Evolutionary conservation across 1,140 invertebrate species (phyloP).

Genomic region (Fopius arisanus): DNA sequence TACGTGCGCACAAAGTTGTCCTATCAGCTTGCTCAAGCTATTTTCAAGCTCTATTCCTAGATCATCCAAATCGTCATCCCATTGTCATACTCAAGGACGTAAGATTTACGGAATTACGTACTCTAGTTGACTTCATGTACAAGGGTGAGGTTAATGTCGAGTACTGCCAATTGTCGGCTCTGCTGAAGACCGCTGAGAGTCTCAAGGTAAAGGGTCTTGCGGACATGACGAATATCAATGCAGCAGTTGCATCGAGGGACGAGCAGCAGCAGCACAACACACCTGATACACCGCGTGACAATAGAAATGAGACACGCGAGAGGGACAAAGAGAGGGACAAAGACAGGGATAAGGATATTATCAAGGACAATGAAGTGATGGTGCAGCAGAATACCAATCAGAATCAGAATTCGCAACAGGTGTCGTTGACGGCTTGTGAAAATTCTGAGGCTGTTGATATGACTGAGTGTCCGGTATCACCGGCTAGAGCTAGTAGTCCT

Average conservation of each 20-base stretch:
- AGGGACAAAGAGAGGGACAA: conserved; percentile 40
- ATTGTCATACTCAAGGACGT: conserved; percentile 95
- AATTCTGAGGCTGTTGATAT: conserved; percentile 47
- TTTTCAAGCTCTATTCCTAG: conserved; percentile 89
- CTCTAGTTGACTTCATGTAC: conserved; percentile 96
- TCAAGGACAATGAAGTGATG: conserved; percentile 45
- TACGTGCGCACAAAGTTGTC: conserved; percentile 94
- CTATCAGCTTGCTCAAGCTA: conserved; percentile 94
- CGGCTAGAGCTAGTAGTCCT: conserved; percentile 60
- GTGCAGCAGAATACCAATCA: conserved; percentile 31
- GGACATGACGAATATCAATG: conserved; percentile 85
- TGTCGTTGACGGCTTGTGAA: conserved; percentile 36
- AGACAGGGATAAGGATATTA: conserved; percentile 33
- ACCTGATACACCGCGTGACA: conserved; percentile 3
- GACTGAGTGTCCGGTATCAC: conserved; percentile 52
- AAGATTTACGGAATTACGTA: conserved; percentile 86
- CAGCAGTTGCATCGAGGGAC: conserved; percentile 55
- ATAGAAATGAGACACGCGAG: conserved; percentile 30
- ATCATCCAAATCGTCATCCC: conserved; percentile 88
- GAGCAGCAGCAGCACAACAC: conserved; percentile 40
- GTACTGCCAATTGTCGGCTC: conserved; percentile 88
- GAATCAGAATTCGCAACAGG: conserved; percentile 22
- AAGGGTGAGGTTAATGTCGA: conserved; percentile 94
- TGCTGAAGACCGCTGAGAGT: conserved; percentile 92
- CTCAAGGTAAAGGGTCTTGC: conserved; percentile 90